Evolutionary conservation across 2,888 invertebrate species (phyloP).

Genomic region (Danaus chrysippus): DNA sequence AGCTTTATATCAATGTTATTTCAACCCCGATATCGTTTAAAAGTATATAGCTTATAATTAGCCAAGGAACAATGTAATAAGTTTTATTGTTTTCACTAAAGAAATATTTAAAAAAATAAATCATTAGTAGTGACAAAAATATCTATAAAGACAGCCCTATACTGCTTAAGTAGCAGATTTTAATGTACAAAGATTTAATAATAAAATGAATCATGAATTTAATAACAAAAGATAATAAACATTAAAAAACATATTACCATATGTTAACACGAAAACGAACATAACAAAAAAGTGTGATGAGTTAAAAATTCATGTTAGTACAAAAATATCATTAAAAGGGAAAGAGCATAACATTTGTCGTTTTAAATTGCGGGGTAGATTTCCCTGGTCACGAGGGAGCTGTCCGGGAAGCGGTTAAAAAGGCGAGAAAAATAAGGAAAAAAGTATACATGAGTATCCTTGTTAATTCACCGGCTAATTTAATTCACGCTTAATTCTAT

Average conservation of each 20-base stretch:
- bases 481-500: slow-evolving; percentile 78
- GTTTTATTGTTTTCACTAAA: slow-evolving; percentile 48
- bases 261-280: slow-evolving; percentile 1
- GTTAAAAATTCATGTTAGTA: slow-evolving; percentile 36
- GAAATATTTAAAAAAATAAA: slow-evolving; percentile 18
- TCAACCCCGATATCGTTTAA: slow-evolving; percentile 49
- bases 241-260: no score
- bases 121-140: slow-evolving; percentile 10
- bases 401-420: slow-evolving; percentile 53
- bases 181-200: no score
- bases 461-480: slow-evolving; percentile 77
- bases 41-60: slow-evolving; percentile 59
- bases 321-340: slow-evolving; percentile 39
- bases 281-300: slow-evolving; percentile 13
- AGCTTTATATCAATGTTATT: slow-evolving; percentile 29
- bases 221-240: slow-evolving; percentile 5
- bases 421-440: slow-evolving; percentile 64
- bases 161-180: no score
- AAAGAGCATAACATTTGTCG: slow-evolving; percentile 38
- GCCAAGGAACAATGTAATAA: slow-evolving; percentile 43
- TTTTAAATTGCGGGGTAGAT: slow-evolving; percentile 53
- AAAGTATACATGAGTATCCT: slow-evolving; percentile 67
- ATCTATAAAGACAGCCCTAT: background rate
- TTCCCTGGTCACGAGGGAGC: slow-evolving; percentile 48
- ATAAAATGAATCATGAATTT: no score